Base-by-base conservation (phyloP, 2,888 invertebrate genomes). In the Sinhomidia bicolor region DNA sequence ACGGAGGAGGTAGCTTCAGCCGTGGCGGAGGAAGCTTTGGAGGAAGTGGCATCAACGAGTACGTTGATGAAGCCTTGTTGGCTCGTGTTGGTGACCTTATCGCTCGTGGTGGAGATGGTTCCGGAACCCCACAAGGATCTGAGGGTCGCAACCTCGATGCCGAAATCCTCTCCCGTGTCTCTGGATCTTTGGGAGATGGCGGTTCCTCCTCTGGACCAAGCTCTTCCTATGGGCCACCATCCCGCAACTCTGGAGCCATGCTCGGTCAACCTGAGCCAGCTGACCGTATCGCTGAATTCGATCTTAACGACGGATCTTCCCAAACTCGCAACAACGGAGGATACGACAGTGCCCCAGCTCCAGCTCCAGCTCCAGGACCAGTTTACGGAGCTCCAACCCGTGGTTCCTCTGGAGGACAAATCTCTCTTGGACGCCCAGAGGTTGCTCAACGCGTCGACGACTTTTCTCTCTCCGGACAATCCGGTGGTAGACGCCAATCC, bases 51-150 rank as follows among this genome's bases (percentile, higher is more conserved):
- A 57, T 90, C 14, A 90, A 90, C 57, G 90, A 90, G 51, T 90
- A 90, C 44, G 92, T 92, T 44, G 91, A 91, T 74, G 91, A 91
- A 90, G 91, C 92, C 65, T 83, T 92, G 14, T 86, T 92, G 29
- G 89, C 82, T 57, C 89, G 92, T 41, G 91, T 92, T 78, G 89
- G 91, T 32, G 89, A 90, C n/a, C 88, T 92, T 60, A 83, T 92
- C 82, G 87, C 89, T 74, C 88, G 76, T 44, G 85, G 87, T 57
- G 91, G 91, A 29, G 90, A 88, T 68, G 90, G 90, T 10, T 76
- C 88, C 29, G 88, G 84, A 54, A 62, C 81, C n/a, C 87, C 47
- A 20, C 89, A 90, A 85, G 89, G 81, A 51, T 81, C 80, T 23
- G 89, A 90, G 17, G 89, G 89, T 29, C 81, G 26, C 26, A 74